Conservation (phyloP, 2,888 invertebrate species). For the Cordylochernes scorpioides region DNA sequence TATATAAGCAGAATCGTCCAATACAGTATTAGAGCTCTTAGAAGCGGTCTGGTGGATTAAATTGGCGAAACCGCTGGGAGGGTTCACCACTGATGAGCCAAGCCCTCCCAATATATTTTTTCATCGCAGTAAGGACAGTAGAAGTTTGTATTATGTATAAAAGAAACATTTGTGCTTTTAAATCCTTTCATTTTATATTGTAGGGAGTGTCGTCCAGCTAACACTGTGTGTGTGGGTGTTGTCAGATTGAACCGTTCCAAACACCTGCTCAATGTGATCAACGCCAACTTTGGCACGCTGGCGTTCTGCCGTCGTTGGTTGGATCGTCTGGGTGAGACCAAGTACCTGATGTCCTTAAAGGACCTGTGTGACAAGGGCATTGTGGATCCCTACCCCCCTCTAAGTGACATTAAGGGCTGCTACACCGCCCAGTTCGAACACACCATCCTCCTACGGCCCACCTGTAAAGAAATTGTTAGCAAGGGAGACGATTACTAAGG, state of each 20-base stretch:
- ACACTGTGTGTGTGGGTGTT: too few relatives aligned
- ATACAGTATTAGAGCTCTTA: too few relatives aligned
- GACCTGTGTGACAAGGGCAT: conserved; percentile 92
- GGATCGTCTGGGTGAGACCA: conserved; percentile 81
- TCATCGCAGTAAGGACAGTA: too few relatives aligned
- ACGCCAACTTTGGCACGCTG: conserved; percentile 84
- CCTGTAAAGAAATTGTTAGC: conserved; percentile 91
- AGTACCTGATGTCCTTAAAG: conserved; percentile 92
- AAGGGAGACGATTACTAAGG: conserved; percentile 86
- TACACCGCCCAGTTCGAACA: conserved; percentile 99
- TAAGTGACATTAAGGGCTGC: conserved; percentile 85
- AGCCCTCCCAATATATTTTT: too few relatives aligned
- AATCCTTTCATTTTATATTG: too few relatives aligned
- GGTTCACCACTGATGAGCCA: too few relatives aligned
- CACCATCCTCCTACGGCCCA: conserved; percentile 82
- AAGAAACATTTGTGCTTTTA: too few relatives aligned
- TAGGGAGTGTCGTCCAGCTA: too few relatives aligned
- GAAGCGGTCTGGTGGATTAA: too few relatives aligned
- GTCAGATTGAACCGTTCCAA: conserved; percentile 63
- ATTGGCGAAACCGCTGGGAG: too few relatives aligned
- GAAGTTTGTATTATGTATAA: too few relatives aligned
- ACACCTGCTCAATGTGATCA: conserved; percentile 62
- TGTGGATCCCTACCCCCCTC: conserved; percentile 91
- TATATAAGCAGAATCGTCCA: too few relatives aligned
- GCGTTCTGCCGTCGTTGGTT: conserved; percentile 98